phyloP scores from a whole-genome alignment of 2,797 vertebrate genomes.

The Menidia menidia region DNA sequence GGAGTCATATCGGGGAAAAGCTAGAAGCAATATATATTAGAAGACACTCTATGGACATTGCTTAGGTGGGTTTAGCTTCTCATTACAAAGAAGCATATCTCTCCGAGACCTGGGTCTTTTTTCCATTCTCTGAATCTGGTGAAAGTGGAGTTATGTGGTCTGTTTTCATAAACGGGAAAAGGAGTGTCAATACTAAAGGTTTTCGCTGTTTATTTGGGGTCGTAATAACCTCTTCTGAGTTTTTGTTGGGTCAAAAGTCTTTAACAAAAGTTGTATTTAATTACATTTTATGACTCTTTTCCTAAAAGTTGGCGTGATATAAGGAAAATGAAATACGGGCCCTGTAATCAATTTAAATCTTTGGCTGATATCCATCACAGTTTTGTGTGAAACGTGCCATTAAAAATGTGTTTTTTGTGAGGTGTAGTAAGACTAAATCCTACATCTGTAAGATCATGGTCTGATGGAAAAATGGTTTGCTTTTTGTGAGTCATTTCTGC shows the following conservation, averaged over 20 bases:
- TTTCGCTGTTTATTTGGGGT: neutral
- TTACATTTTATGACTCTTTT: neutral
- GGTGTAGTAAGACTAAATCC: no score
- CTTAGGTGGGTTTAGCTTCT: constrained; percentile 48
- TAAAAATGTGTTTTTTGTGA: no score
- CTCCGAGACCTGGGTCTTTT: constrained; percentile 4
- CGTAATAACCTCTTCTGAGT: neutral
- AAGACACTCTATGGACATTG: constrained; percentile 52
- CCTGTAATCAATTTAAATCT: no score
- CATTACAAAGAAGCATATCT: constrained; percentile 27
- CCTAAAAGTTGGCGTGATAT: no score
- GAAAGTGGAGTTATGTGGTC: neutral
- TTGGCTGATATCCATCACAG: no score
- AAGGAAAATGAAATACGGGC: no score
- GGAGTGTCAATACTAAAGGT: neutral
- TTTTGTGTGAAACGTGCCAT: no score
- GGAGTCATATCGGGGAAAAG: constrained; percentile 63
- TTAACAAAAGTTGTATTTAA: neutral
- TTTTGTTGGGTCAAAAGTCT: neutral
- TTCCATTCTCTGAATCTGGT: constrained; percentile 2
- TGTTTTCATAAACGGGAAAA: neutral
- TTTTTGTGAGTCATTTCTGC: neutral
- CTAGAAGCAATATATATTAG: constrained; percentile 59
- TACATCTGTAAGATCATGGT: no score
- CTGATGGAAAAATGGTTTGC: neutral